Evolutionary conservation across 2,113 vertebrate species (phyloP), one percentile per base, ranked within the genome.

Genomic region (Lutjanus erythropterus): DNA sequence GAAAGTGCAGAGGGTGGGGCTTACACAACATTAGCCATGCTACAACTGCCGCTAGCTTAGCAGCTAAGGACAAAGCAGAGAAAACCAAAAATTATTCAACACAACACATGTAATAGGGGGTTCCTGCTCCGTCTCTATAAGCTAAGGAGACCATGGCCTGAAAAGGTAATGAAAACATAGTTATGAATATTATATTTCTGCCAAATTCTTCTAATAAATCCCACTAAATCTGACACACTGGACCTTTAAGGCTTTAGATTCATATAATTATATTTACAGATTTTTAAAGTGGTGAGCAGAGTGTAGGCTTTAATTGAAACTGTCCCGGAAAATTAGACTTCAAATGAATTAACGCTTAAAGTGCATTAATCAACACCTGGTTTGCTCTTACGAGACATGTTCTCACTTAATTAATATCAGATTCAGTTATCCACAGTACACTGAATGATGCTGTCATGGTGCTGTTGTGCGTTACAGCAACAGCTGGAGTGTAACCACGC

Each of bases 401-500:
- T 14, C 1, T 50, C 18, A 18, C 37, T 50, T 41, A 69, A 75
- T 84, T 74, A 75, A 10, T n/a, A 25, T 78, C 5, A 66, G 21
- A 71, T 78, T 19, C 29, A 46, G 65, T 73, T 39, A 44, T 46
- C 25, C 46, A 18, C 15, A 35, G 23, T 37, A 27, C 73, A 55
- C 0, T 25, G 39, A 58, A 41, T 10, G 58, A 41, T 25, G 75
- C 4, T 72, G 52, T 49, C 41, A 8, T 62, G 18, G 59, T 7
- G 52, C 3, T 42, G 21, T 19, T 31, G 12, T 52, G 44, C 27
- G 60, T 47, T 31, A 64, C 56, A 21, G 74, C 33, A 58, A 31
- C 84, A 82, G 79, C 75, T 78, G 73, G 56, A 55, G 47, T 44
- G 46, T 15, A 72, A 72, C 25, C 49, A 49, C 2, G 31, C 31